Percentiles rank a stretch among this genome's conserved stretches.
phyloP scores from a whole-genome alignment of 2,113 vertebrate species.

The Gambusia holbrooki region DNA sequence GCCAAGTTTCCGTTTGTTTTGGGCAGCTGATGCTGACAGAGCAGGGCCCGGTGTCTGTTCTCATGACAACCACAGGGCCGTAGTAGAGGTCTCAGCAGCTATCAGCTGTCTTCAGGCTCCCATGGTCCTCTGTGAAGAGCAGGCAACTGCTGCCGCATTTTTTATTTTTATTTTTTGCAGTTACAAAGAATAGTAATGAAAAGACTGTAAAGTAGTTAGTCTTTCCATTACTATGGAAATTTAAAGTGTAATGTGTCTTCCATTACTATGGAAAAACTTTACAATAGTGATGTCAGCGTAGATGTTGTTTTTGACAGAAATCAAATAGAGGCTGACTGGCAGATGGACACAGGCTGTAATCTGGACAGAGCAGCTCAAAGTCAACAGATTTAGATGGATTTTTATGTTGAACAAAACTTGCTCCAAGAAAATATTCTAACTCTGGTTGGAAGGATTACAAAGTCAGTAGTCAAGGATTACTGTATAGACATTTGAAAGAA shows the following conservation, averaged over 20 bases:
- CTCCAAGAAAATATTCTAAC: slow-evolving; percentile 6
- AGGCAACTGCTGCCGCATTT: slow-evolving; percentile 3
- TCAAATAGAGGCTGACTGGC: slow-evolving; percentile 15
- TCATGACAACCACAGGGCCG: slow-evolving; percentile 26
- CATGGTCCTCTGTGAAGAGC: slow-evolving; percentile 13
- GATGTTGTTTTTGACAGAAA: slow-evolving; percentile 21
- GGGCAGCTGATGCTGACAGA: slow-evolving; percentile 24
- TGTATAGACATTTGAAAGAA: not conserved
- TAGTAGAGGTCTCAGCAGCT: slow-evolving; percentile 22
- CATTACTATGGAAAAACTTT: not conserved
- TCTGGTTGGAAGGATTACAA: slow-evolving; percentile 3
- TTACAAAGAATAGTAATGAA: slow-evolving; percentile 27
- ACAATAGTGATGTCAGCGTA: not conserved
- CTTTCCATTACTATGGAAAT: no score
- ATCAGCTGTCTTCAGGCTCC: slow-evolving; percentile 30
- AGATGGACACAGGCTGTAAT: slow-evolving; percentile 18
- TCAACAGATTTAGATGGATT: slow-evolving; percentile 10
- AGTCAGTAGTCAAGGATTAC: slow-evolving; percentile 6
- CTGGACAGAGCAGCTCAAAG: slow-evolving; percentile 4
- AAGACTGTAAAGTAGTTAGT: slow-evolving; percentile 17
- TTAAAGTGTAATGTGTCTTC: no score
- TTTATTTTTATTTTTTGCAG: slow-evolving; percentile 1
- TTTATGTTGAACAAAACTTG: slow-evolving; percentile 5
- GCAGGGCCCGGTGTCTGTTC: slow-evolving; percentile 23
- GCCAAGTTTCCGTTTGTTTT: slow-evolving; percentile 20